A percentile compares a stretch with the other conserved stretches of the same genome.
Evolutionary conservation across 2,888 invertebrate genomes (phyloP).

Genomic region (Temnothorax unifasciatus): DNA sequence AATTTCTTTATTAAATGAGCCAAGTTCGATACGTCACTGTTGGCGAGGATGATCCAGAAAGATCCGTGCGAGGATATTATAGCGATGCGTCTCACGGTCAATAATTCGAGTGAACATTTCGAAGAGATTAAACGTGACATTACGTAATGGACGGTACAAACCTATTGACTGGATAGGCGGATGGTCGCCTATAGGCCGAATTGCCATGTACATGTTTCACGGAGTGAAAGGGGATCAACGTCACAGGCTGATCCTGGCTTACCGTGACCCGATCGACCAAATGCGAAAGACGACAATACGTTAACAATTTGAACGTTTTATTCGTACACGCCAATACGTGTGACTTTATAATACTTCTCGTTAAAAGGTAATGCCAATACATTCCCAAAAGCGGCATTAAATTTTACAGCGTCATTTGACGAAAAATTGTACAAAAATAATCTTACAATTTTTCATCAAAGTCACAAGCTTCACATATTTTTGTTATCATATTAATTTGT

Average conservation of each 20-base stretch:
- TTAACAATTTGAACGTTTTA: constrained; percentile 30
- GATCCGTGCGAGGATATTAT: neutral
- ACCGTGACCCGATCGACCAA: constrained; percentile 11
- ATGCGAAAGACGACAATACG: constrained; percentile 34
- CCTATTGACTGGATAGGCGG: constrained; percentile 36
- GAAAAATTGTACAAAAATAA: constrained; percentile 14
- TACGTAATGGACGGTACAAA: constrained; percentile 47
- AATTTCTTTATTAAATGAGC: constrained; percentile 1
- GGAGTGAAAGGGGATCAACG: constrained; percentile 36
- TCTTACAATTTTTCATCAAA: neutral
- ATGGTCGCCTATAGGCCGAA: constrained; percentile 9
- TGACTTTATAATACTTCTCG: neutral
- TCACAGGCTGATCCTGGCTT: constrained; percentile 37
- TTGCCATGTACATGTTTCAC: constrained; percentile 38
- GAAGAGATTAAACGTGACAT: constrained; percentile 52
- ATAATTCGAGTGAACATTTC: constrained; percentile 42
- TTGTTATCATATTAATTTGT: too few species aligned
- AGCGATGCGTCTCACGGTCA: neutral
- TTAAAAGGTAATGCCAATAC: neutral
- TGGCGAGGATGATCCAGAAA: neutral
- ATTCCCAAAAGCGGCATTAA: neutral
- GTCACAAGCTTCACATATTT: neutral
- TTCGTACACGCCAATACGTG: neutral
- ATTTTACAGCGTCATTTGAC: neutral
- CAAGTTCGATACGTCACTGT: neutral